A percentile compares a stretch with the other conserved stretches of the same genome.
Conservation (phyloP, 2,888 invertebrate species). For the Oxytorus armatus region DNA sequence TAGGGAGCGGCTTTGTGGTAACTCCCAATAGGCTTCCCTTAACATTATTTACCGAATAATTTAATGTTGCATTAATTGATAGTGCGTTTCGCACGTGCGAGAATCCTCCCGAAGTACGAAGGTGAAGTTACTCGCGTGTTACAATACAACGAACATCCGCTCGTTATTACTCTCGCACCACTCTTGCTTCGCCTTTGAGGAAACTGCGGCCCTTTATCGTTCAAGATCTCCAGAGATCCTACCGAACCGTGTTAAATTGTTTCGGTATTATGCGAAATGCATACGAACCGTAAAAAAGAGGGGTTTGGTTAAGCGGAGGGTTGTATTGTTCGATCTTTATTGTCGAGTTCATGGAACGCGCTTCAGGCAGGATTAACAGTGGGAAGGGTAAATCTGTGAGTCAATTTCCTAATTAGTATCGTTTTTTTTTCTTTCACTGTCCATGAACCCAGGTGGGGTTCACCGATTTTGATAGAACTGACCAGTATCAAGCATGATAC, state of each 20-base stretch:
- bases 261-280: constrained; percentile 43
- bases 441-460: background rate
- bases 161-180: constrained; percentile 33
- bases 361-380: background rate
- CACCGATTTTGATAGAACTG: too few species aligned
- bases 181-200: constrained; percentile 9
- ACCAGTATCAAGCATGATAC: too few species aligned
- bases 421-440: background rate
- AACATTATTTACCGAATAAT: constrained; percentile 14
- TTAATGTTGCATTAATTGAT: constrained; percentile 26
- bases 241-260: constrained; percentile 52
- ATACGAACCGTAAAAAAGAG: constrained; percentile 35
- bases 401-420: constrained; percentile 35
- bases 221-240: constrained; percentile 31
- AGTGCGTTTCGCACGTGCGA: constrained; percentile 53
- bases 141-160: constrained; percentile 47
- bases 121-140: constrained; percentile 58
- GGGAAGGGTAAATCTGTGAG: constrained; percentile 17
- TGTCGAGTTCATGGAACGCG: constrained; percentile 1
- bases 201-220: constrained; percentile 54
- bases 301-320: constrained; percentile 18
- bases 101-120: constrained; percentile 2
- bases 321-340: background rate
- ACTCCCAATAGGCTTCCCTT: too few species aligned
- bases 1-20: too few species aligned